Percentiles rank a stretch among this genome's conserved stretches.
Conservation (phyloP, 2,797 vertebrate species). For the Podarcis siculus region DNA sequence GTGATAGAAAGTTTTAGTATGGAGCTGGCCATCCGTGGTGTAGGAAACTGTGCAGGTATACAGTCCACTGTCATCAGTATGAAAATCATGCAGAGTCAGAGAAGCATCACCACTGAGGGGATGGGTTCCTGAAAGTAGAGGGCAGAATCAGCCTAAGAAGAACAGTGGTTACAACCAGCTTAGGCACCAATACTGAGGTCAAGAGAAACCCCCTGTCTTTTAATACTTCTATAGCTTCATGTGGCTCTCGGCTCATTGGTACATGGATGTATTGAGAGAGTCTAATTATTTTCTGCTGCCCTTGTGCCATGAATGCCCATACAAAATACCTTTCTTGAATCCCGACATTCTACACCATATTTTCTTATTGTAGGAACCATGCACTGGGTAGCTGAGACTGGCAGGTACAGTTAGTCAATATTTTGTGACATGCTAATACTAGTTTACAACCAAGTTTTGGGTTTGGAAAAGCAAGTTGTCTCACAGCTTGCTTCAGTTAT, state of each 20-base stretch:
- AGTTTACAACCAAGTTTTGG: neutral
- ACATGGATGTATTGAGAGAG: neutral
- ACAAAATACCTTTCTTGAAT: neutral
- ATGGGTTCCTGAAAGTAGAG: neutral
- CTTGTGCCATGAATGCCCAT: neutral
- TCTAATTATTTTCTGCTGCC: neutral
- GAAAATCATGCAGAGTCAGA: slow-evolving; percentile 11
- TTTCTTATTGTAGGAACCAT: neutral
- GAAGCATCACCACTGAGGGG: neutral
- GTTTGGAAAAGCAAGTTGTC: neutral
- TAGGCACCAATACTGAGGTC: neutral
- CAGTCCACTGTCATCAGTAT: slow-evolving; percentile 1
- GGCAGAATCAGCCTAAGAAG: neutral
- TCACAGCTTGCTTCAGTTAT: neutral
- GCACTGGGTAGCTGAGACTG: neutral
- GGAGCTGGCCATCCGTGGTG: neutral
- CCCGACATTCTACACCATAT: neutral
- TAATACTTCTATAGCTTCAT: neutral
- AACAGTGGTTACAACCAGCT: neutral
- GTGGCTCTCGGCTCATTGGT: no score
- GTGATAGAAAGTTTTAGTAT: slow-evolving; percentile 5
- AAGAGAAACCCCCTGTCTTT: neutral
- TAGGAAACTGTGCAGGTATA: slow-evolving; percentile 4
- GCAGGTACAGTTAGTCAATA: neutral
- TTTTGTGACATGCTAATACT: neutral